Conservation (phyloP, 2,113 vertebrate species). For the Dipodomys spectabilis region DNA sequence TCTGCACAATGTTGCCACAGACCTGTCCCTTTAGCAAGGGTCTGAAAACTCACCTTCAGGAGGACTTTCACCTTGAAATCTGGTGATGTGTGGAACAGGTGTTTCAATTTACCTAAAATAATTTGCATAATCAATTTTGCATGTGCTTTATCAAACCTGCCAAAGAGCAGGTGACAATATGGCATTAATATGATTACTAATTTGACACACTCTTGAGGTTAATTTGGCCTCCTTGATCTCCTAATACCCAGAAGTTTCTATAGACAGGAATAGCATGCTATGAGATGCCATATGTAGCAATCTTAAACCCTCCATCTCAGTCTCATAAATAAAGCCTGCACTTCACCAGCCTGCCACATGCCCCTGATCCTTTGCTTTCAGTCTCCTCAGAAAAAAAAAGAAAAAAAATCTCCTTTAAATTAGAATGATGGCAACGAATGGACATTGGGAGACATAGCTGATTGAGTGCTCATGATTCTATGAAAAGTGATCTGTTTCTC, state of each 20-base stretch:
- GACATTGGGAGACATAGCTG: not conserved
- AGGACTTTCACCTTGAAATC: constrained; percentile 75
- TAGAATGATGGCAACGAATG: not conserved
- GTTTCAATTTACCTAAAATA: constrained; percentile 73
- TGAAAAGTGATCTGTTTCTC: not conserved
- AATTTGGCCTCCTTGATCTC: constrained; percentile 61
- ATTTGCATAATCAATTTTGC: constrained; percentile 76
- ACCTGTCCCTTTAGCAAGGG: not conserved
- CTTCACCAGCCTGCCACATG: not conserved
- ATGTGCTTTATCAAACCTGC: constrained; percentile 74
- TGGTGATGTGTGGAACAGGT: constrained; percentile 74
- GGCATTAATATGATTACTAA: constrained; percentile 70
- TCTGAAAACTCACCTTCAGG: constrained; percentile 66
- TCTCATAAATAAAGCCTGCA: not conserved
- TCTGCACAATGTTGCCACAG: not conserved
- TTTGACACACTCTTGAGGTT: constrained; percentile 76
- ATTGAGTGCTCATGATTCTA: not conserved
- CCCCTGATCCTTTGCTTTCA: not conserved
- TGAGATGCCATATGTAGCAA: not conserved
- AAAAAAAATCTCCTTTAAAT: not conserved
- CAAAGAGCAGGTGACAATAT: constrained; percentile 75
- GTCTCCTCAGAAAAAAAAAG: too few relatives aligned
- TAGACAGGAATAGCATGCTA: not conserved
- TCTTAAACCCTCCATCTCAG: not conserved
- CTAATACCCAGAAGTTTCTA: constrained; percentile 61